Evolutionary conservation across 2,797 vertebrate genomes (phyloP).

Genomic region (Macropodus opercularis): DNA sequence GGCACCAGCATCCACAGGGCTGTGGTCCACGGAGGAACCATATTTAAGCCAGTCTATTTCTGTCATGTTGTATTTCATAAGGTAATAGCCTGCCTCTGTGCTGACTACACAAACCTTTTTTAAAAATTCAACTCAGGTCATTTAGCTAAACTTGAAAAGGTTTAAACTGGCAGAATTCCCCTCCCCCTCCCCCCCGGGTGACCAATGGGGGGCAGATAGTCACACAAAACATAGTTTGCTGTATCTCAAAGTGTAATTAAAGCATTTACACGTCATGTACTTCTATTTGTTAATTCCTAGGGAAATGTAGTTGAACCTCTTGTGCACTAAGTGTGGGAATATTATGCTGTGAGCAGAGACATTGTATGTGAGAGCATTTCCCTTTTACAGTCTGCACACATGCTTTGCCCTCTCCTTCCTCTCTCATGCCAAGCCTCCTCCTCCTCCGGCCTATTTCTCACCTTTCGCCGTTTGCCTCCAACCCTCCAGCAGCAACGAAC

Average conservation of each 20-base stretch:
- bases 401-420: not conserved
- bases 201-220: not conserved
- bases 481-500: slow-evolving; percentile 24
- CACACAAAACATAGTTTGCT: not conserved
- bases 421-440: not conserved
- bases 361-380: slow-evolving; percentile 12
- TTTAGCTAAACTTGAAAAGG: too few species aligned
- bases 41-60: slow-evolving; percentile 70
- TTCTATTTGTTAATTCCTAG: not conserved
- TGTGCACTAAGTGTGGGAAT: slow-evolving; percentile 6
- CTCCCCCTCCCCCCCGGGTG: too few species aligned
- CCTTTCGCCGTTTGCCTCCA: slow-evolving; percentile 35
- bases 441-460: slow-evolving; percentile 7
- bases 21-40: slow-evolving; percentile 47
- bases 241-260: not conserved
- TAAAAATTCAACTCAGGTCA: too few species aligned
- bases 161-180: too few species aligned
- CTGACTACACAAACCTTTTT: slow-evolving; percentile 43
- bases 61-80: slow-evolving; percentile 65
- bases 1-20: slow-evolving; percentile 6
- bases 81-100: slow-evolving; percentile 47
- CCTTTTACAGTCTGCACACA: slow-evolving; percentile 28
- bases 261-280: not conserved
- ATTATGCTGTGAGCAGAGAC: slow-evolving; percentile 17
- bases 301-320: slow-evolving; percentile 8